phyloP scores from a whole-genome alignment of 2,888 invertebrate species.

The Dicroscelio sp. region DNA sequence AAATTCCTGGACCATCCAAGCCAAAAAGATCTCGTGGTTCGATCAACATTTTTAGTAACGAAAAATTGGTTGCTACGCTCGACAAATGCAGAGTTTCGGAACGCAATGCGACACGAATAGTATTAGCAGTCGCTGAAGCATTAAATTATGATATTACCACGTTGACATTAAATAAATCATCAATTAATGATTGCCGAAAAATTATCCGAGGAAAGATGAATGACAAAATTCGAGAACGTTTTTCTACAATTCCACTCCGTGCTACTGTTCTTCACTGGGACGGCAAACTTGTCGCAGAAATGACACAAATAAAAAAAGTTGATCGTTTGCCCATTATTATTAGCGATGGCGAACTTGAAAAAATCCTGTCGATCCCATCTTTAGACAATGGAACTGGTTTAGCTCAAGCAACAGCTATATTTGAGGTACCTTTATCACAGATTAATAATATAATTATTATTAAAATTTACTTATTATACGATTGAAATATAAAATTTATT shows the following conservation, averaged over 20 bases:
- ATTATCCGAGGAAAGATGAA: not conserved
- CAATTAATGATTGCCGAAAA: constrained; percentile 30
- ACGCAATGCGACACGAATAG: constrained; percentile 65
- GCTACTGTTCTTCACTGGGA: constrained; percentile 37
- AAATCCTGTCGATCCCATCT: constrained; percentile 21
- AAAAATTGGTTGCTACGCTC: constrained; percentile 75
- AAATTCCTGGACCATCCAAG: not conserved
- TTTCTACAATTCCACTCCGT: not conserved
- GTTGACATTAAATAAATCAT: constrained; percentile 60
- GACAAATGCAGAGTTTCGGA: constrained; percentile 76
- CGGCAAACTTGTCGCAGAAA: constrained; percentile 16
- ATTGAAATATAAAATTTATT: too few relatives aligned
- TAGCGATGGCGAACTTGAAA: not conserved
- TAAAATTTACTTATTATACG: not conserved
- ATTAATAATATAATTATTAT: too few relatives aligned
- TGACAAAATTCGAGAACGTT: constrained; percentile 30
- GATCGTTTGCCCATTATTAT: constrained; percentile 42
- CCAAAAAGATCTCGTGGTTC: constrained; percentile 8
- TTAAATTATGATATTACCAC: constrained; percentile 57
- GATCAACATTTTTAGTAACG: constrained; percentile 60
- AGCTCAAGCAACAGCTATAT: too few relatives aligned
- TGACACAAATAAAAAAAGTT: not conserved
- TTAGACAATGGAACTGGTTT: constrained; percentile 7
- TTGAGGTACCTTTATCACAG: too few relatives aligned
- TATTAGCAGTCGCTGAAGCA: constrained; percentile 64